A percentile compares a stretch with the other conserved stretches of the same genome.
Conservation (phyloP, 2,797 vertebrate genomes). For the Corythornis leucogaster region DNA sequence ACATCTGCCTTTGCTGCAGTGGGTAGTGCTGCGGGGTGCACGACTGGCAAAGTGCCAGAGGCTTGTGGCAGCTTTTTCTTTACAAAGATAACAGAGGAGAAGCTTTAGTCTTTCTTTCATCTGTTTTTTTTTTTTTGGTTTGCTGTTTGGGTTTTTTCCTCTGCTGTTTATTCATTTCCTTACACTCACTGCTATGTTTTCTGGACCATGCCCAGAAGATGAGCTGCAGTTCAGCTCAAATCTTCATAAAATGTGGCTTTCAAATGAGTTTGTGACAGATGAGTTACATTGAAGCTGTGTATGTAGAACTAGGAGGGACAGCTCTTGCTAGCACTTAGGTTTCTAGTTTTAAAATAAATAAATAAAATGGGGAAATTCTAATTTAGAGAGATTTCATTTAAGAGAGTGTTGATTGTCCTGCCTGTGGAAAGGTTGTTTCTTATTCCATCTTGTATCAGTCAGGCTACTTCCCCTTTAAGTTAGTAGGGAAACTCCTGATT, state of each 20-base stretch:
- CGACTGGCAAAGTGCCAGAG: accelerated
- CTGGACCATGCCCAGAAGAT: neutral
- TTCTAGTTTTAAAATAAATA: neutral
- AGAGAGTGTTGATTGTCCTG: neutral
- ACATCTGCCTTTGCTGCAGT: neutral
- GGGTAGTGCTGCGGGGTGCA: neutral
- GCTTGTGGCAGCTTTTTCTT: neutral
- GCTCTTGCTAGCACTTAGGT: neutral
- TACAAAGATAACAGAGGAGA: neutral
- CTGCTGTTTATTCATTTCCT: neutral
- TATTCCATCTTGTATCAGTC: neutral
- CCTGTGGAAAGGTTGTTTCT: neutral
- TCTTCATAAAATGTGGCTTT: conserved; percentile 32
- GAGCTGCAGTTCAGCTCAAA: conserved; percentile 18
- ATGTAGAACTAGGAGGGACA: neutral
- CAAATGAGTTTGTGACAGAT: conserved; percentile 1
- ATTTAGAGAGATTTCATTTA: neutral
- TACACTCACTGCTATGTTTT: neutral
- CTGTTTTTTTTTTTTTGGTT: neutral
- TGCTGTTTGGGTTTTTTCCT: neutral
- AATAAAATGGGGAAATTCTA: neutral
- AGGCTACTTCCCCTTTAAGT: neutral
- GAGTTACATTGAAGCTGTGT: neutral
- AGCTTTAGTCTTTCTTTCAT: neutral
- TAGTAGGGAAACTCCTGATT: neutral